These are phyloP conservation scores for Mixornis gularis DNA, from an alignment of 2,113 vertebrate species.

Conservation along the genomic window DNA sequence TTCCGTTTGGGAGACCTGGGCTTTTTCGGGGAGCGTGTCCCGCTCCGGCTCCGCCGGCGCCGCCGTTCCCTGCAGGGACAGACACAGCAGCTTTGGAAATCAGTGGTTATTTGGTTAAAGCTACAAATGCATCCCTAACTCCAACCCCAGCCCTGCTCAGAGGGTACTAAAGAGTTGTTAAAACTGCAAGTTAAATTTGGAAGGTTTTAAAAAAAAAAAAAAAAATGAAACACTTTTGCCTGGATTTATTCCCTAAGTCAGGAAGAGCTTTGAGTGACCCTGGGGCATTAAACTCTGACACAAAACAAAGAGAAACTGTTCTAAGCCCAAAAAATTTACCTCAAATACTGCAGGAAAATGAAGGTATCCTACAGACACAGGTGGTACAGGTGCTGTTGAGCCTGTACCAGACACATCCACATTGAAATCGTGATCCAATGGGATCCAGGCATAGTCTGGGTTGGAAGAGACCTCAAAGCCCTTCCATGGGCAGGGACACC, in stretches of 20 bases:
- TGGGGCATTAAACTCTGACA: background rate
- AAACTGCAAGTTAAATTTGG: background rate
- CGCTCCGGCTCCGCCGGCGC: conserved; percentile 84
- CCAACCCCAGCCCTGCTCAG: background rate
- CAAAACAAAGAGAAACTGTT: background rate
- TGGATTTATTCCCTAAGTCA: background rate
- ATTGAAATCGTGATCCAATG: accelerated
- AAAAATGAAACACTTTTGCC: accelerated
- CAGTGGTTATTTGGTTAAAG: accelerated
- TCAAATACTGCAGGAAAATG: background rate
- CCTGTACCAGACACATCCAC: accelerated
- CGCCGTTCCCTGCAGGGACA: conserved; percentile 70
- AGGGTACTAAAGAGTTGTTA: accelerated
- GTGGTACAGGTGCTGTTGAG: background rate
- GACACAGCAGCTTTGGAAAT: background rate
- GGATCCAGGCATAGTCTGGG: background rate
- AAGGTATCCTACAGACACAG: accelerated
- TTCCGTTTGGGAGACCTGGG: conserved; percentile 87
- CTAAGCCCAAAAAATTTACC: background rate
- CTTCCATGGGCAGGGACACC: background rate
- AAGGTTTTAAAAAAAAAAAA: too few relatives aligned
- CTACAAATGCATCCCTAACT: background rate
- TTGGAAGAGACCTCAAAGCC: background rate
- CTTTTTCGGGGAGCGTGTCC: conserved; percentile 84
- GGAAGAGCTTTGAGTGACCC: background rate